Evolutionary conservation across 2,888 invertebrate species (phyloP).

Genomic region (Philopedon plagiatum): DNA sequence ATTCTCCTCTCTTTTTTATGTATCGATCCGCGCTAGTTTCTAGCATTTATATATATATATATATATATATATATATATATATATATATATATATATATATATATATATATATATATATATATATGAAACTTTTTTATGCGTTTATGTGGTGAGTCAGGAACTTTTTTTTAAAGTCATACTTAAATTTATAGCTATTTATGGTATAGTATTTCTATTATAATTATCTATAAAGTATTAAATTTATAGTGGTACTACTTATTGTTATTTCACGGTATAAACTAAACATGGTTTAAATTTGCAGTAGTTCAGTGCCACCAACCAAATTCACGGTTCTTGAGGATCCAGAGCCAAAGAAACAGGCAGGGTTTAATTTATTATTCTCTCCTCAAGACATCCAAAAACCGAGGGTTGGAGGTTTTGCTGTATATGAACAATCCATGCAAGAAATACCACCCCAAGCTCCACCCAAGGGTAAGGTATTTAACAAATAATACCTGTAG

Average conservation of each 20-base stretch:
- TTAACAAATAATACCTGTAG: background rate
- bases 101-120: no score
- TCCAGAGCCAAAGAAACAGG: conserved; percentile 8
- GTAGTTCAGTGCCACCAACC: conserved; percentile 7
- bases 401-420: conserved; percentile 49
- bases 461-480: conserved; percentile 52
- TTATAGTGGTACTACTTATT: no score
- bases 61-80: no score
- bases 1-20: no score
- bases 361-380: conserved; percentile 10
- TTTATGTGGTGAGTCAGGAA: no score
- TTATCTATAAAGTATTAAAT: no score
- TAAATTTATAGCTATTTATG: background rate
- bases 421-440: conserved; percentile 56
- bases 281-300: conserved; percentile 7
- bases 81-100: no score
- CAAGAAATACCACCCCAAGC: conserved; percentile 52
- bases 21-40: no score
- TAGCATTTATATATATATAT: no score
- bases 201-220: background rate
- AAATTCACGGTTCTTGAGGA: conserved; percentile 21
- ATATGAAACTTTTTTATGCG: no score
- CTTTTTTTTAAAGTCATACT: no score
- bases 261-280: no score
- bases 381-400: conserved; percentile 25